These are phyloP conservation scores for Trisateles emortualis DNA, from an alignment of 2,888 invertebrate genomes.

Conservation along the genomic window DNA sequence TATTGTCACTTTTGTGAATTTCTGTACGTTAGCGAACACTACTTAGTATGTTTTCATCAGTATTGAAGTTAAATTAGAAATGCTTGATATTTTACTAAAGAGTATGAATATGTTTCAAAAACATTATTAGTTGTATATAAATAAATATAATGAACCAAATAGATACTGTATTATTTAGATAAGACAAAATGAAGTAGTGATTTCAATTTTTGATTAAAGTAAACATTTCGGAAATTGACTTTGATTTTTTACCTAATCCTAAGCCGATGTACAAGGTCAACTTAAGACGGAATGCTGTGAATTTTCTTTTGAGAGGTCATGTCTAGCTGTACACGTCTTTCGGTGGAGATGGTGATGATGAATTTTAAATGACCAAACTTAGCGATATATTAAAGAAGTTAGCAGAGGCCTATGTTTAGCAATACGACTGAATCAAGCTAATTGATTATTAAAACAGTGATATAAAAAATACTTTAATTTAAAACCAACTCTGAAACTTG, in stretches of 20 bases:
- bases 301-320: too few species aligned
- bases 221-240: constrained; percentile 60
- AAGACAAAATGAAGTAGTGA: constrained; percentile 70
- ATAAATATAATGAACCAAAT: constrained; percentile 64
- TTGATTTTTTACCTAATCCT: constrained; percentile 42
- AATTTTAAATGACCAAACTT: too few species aligned
- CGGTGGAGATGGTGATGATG: too few species aligned
- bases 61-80: constrained; percentile 47
- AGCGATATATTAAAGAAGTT: too few species aligned
- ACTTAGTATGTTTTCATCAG: constrained; percentile 24
- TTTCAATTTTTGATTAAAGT: constrained; percentile 75
- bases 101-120: constrained; percentile 71
- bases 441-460: too few species aligned
- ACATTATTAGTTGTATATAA: constrained; percentile 74
- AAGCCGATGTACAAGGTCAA: not conserved
- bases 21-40: constrained; percentile 27
- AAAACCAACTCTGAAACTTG: too few species aligned
- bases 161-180: constrained; percentile 65
- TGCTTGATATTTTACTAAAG: constrained; percentile 63
- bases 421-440: too few species aligned
- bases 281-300: too few species aligned
- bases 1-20: constrained; percentile 16
- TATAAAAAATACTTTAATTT: too few species aligned
- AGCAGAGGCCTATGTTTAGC: too few species aligned
- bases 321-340: too few species aligned